Conservation (phyloP, 1,140 invertebrate genomes). For the Thaumetopoea pityocampa region DNA sequence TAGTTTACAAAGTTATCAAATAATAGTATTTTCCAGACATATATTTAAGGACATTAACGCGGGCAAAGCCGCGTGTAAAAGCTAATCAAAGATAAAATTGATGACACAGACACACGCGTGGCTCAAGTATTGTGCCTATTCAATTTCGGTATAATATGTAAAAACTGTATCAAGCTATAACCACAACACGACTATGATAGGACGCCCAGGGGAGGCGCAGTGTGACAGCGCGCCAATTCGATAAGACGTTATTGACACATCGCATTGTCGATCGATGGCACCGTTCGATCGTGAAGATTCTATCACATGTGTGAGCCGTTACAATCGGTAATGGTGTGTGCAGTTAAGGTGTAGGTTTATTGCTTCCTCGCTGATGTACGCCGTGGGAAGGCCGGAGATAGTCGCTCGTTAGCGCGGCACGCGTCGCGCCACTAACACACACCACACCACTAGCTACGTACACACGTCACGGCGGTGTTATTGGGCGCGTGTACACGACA, state of each 20-base stretch:
- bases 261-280: constrained; percentile 28
- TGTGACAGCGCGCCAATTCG: constrained; percentile 33
- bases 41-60: no score
- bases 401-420: constrained; percentile 54
- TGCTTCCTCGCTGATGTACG: constrained; percentile 59
- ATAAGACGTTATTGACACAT: constrained; percentile 58
- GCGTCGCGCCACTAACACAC: constrained; percentile 45
- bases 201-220: constrained; percentile 9
- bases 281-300: constrained; percentile 47
- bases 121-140: constrained; percentile 2
- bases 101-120: no score
- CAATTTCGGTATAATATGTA: neutral
- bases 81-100: no score
- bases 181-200: constrained; percentile 6
- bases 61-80: no score
- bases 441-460: constrained; percentile 27
- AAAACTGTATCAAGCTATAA: constrained; percentile 1
- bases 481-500: constrained; percentile 2
- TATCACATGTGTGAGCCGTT: constrained; percentile 55
- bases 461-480: constrained; percentile 8
- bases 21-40: no score
- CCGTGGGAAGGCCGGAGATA: constrained; percentile 66
- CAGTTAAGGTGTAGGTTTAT: constrained; percentile 72
- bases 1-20: no score
- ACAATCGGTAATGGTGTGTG: constrained; percentile 68